Percentiles rank a stretch among this genome's conserved stretches.
Conservation (phyloP, 1,140 invertebrate species). For the Chymomyza costata region DNA sequence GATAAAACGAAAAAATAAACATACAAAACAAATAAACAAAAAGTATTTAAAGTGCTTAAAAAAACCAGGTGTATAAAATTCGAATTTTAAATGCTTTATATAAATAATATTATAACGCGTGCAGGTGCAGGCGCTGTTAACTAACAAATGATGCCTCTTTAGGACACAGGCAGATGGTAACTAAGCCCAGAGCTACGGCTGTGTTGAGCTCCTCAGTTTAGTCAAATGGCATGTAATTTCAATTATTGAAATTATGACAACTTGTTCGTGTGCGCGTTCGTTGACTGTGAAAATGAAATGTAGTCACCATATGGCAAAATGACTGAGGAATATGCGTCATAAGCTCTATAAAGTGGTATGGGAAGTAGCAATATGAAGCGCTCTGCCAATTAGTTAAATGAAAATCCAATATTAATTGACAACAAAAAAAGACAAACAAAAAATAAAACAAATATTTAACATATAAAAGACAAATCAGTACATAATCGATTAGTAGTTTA, state of each 20-base stretch:
- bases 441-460: too few relatives aligned
- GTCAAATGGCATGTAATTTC: slow-evolving; percentile 26
- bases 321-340: slow-evolving; percentile 43
- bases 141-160: background rate
- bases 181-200: too few relatives aligned
- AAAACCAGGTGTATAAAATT: background rate
- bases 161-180: background rate
- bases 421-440: too few relatives aligned
- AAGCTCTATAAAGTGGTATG: too few relatives aligned
- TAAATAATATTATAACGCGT: background rate
- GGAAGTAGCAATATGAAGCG: too few relatives aligned
- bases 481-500: too few relatives aligned
- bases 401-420: too few relatives aligned
- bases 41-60: slow-evolving; percentile 1
- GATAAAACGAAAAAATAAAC: slow-evolving; percentile 27
- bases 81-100: background rate
- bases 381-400: too few relatives aligned
- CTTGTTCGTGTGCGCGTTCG: slow-evolving; percentile 4
- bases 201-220: too few relatives aligned
- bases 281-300: slow-evolving; percentile 16
- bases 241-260: slow-evolving; percentile 54
- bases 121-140: too few relatives aligned
- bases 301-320: slow-evolving; percentile 40
- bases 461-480: too few relatives aligned
- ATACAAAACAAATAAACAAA: slow-evolving; percentile 3